Evolutionary conservation across 2,888 invertebrate species (phyloP).

Genomic region (Chrysina gloriosa): DNA sequence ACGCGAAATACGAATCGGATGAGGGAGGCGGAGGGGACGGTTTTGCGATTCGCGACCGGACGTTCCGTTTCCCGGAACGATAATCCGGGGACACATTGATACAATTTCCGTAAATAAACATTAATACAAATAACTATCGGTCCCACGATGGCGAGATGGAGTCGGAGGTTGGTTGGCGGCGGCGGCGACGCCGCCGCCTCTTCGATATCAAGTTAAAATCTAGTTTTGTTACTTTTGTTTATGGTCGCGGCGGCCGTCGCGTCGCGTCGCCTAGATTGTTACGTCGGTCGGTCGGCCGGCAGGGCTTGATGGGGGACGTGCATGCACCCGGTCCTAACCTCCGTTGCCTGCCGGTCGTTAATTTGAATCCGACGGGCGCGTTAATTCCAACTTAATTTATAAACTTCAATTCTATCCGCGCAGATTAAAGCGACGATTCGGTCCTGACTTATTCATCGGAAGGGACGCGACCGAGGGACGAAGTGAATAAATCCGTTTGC

Average conservation of each 20-base stretch:
- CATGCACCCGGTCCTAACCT: conserved; percentile 7
- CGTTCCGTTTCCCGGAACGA: conserved; percentile 52
- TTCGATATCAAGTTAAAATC: conserved; percentile 33
- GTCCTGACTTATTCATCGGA: conserved; percentile 16
- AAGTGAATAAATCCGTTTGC: too few species aligned
- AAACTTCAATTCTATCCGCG: conserved; percentile 25
- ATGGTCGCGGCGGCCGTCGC: conserved; percentile 5
- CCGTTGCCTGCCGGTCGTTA: not conserved
- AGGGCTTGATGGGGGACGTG: not conserved
- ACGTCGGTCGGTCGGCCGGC: not conserved
- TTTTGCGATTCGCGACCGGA: not conserved
- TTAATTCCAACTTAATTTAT: conserved; percentile 24
- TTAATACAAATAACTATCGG: conserved; percentile 62
- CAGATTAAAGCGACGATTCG: conserved; percentile 14
- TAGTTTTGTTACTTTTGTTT: conserved; percentile 35
- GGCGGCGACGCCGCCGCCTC: conserved; percentile 11
- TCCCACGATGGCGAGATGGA: conserved; percentile 18
- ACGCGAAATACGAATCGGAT: not conserved
- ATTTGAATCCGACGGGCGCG: conserved; percentile 10
- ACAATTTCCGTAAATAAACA: conserved; percentile 62
- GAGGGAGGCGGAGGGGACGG: not conserved
- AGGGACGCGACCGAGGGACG: not conserved
- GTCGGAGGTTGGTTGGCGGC: too few species aligned
- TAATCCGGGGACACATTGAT: conserved; percentile 62
- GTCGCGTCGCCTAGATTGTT: too few species aligned